Percentiles rank a stretch among this genome's conserved stretches.
Conservation (phyloP, 2,888 invertebrate genomes). For the Taphrorychus bicolor region DNA sequence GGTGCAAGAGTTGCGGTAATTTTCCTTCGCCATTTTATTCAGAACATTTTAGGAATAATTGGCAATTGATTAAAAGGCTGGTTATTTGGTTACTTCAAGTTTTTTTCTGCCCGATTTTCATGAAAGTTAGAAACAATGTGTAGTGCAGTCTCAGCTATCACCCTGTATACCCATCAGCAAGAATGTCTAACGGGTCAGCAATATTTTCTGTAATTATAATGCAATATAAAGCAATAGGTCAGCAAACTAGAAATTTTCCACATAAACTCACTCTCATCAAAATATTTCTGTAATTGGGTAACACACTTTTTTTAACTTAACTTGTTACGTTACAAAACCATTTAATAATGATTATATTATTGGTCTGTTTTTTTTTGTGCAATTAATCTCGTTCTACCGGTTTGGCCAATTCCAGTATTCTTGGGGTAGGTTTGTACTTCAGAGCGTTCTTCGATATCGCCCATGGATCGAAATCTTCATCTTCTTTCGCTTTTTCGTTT, state of each 20-base stretch:
- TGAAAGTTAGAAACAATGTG: no score
- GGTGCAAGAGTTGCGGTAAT: no score
- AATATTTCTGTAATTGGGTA: background rate
- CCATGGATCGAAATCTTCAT: slow-evolving; percentile 62
- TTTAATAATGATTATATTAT: background rate
- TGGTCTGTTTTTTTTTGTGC: background rate
- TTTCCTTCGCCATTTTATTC: no score
- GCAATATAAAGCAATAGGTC: background rate
- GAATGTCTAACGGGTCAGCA: no score
- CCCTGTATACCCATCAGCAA: no score
- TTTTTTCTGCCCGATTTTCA: no score
- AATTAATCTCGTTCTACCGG: slow-evolving; percentile 53
- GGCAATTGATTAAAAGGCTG: no score
- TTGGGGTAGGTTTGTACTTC: slow-evolving; percentile 60
- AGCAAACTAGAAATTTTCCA: background rate
- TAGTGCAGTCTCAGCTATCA: no score
- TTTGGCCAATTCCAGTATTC: slow-evolving; percentile 61
- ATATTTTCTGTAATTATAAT: no score
- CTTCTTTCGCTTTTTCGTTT: slow-evolving; percentile 55
- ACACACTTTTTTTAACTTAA: background rate
- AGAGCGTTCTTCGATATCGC: slow-evolving; percentile 61
- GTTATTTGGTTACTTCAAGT: no score
- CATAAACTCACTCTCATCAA: no score
- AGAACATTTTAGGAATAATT: no score
- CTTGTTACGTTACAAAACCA: background rate